Base-by-base conservation (phyloP, 2,888 invertebrate species). In the Latheticus oryzae region DNA sequence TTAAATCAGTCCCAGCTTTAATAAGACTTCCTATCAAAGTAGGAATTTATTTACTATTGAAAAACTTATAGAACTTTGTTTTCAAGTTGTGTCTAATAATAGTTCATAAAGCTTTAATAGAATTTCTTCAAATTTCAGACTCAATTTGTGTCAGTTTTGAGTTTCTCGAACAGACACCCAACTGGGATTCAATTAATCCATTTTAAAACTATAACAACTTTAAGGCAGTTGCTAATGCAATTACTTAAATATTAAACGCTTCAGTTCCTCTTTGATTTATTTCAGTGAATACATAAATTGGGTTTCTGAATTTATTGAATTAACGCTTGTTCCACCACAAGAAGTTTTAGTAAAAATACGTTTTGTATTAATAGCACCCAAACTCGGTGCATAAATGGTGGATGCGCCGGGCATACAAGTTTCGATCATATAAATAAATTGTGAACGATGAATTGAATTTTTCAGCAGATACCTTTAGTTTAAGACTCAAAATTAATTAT, bases 1-100 rank as follows among this genome's bases (percentile, higher is more conserved):
- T 51, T 51, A 51, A 51, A 40, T 40, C 51, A 51, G 17, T 11
- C n/a, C n/a, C n/a, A n/a, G n/a, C n/a, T n/a, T n/a, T n/a, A n/a
- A n/a, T n/a, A n/a, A n/a, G n/a, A n/a, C n/a, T n/a, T n/a, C n/a
- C n/a, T n/a, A n/a, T n/a, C n/a, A n/a, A n/a, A n/a, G n/a, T n/a
- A n/a, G n/a, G n/a, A n/a, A n/a, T n/a, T n/a, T n/a, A n/a, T n/a
- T n/a, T n/a, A n/a, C n/a, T n/a, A n/a, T n/a, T n/a, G n/a, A n/a
- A n/a, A n/a, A n/a, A n/a, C n/a, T n/a, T n/a, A n/a, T n/a, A n/a
- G n/a, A 19, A 19, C 21, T 19, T 5, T 17, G 38, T 11, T 5
- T 16, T 35, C 17, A 35, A 17, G 15, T 35, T 16, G 8, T 7
- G 21, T 23, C 38, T 23, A 37, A 37, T 38, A 38, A 19, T 23